Evolutionary conservation across 2,797 vertebrate species (phyloP), one percentile per base, ranked within the genome.

Genomic region (Balearica regulorum): DNA sequence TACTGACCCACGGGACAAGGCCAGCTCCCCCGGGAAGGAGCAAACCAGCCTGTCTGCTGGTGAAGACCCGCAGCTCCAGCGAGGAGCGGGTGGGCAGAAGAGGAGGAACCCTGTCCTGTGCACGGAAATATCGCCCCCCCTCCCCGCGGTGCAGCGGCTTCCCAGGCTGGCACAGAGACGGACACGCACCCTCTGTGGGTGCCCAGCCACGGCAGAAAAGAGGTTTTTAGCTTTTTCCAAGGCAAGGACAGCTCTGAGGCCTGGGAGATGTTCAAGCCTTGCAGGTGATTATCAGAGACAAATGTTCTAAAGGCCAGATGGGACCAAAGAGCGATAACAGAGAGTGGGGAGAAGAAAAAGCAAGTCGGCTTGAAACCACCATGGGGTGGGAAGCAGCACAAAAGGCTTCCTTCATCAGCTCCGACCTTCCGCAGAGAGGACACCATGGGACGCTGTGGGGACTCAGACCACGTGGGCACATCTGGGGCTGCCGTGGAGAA

Each of bases 141-240:
- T 16, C 20, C 33, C 29, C 65, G 3, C 0, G 0, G 39, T 10
- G n/a, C n/a, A 11, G 60, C 1, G 0, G 25, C 65, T 43, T 39
- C 70, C 51, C 65, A 53, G 73, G 53, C 31, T 53, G 58, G 58
- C 60, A 55, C 64, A 62, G n/a, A 46, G 57, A 53, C 77, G 58
- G 60, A 77, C 35, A 8, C 0, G 0, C 33, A 39, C 16, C 53
- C 43, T 54, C 60, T 48, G 43, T 1, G 6, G n/a, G 19, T 46
- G 39, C 48, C 39, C 83, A 33, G 62, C 15, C 26, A 6, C 5
- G 16, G 54, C 13, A 76, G 28, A 54, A 82, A 68, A 18, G 37
- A 84, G 54, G 18, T 65, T 41, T 85, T 80, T 6, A 58, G 46
- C 29, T 86, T 85, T 43, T 92, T 55, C n/a, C 41, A 78, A 71